Conservation (phyloP, 2,888 invertebrate genomes). For the Argynnis bischoffii region DNA sequence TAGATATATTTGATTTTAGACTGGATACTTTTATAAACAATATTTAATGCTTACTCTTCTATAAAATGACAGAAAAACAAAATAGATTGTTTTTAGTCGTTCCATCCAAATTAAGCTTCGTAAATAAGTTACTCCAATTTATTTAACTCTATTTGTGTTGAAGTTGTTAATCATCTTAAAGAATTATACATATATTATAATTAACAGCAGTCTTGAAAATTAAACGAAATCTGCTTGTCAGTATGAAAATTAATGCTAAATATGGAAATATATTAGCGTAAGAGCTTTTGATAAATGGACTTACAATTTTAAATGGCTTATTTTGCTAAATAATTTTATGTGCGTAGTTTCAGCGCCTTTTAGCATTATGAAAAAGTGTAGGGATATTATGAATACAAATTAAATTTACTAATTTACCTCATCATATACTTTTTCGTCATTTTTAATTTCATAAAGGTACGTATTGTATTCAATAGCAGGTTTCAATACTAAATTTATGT, state of each 20-base stretch:
- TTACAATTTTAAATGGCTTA: constrained; percentile 10
- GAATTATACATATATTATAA: constrained; percentile 10
- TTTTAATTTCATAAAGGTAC: too few species aligned
- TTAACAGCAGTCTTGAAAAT: constrained; percentile 23
- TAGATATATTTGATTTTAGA: neutral
- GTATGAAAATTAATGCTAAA: constrained; percentile 20
- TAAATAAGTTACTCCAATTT: too few species aligned
- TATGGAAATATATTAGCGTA: constrained; percentile 15
- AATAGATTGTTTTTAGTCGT: too few species aligned
- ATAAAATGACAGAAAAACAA: too few species aligned
- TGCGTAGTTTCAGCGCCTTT: neutral
- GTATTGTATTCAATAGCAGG: too few species aligned
- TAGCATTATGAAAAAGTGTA: neutral
- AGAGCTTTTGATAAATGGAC: constrained; percentile 14
- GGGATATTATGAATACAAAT: neutral
- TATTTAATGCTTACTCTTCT: too few species aligned
- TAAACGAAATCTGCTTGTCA: constrained; percentile 23
- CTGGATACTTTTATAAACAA: too few species aligned
- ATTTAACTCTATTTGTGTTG: neutral
- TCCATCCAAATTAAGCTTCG: too few species aligned
- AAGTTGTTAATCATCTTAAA: neutral
- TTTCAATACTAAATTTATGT: too few species aligned
- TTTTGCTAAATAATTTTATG: constrained; percentile 17
- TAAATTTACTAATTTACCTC: too few species aligned
- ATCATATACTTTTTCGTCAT: too few species aligned